Conservation (phyloP, 1,140 invertebrate species). For the Apocrypta bakeri region DNA sequence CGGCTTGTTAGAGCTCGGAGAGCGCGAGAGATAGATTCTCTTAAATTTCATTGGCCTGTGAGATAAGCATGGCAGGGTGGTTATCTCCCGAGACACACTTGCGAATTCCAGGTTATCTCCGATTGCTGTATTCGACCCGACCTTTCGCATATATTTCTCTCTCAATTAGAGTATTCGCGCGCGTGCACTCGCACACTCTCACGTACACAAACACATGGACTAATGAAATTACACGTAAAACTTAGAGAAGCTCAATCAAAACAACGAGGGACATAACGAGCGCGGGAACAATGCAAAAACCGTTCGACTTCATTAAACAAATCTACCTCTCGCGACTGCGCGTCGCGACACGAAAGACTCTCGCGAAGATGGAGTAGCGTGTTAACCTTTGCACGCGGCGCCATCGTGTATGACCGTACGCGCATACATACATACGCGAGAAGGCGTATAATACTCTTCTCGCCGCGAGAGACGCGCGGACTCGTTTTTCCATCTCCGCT, state of each 20-base stretch:
- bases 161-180: too few relatives aligned
- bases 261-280: neutral
- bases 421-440: conserved; percentile 6
- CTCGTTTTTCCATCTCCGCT: conserved; percentile 20
- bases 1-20: neutral
- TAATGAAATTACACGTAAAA: too few relatives aligned
- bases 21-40: neutral
- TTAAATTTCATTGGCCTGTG: neutral
- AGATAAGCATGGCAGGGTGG: neutral
- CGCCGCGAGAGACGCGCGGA: neutral
- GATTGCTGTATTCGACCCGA: neutral
- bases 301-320: conserved; percentile 4
- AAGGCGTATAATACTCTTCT: conserved; percentile 44
- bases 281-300: neutral
- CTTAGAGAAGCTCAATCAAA: neutral
- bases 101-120: neutral
- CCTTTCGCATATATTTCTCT: neutral
- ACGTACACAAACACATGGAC: too few relatives aligned
- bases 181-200: neutral
- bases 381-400: conserved; percentile 55
- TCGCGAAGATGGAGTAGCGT: conserved; percentile 39
- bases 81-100: neutral
- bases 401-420: conserved; percentile 10
- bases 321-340: neutral
- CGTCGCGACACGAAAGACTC: neutral